phyloP scores from a whole-genome alignment of 2,888 invertebrate species.

The Troglohyphantes excavatus region DNA sequence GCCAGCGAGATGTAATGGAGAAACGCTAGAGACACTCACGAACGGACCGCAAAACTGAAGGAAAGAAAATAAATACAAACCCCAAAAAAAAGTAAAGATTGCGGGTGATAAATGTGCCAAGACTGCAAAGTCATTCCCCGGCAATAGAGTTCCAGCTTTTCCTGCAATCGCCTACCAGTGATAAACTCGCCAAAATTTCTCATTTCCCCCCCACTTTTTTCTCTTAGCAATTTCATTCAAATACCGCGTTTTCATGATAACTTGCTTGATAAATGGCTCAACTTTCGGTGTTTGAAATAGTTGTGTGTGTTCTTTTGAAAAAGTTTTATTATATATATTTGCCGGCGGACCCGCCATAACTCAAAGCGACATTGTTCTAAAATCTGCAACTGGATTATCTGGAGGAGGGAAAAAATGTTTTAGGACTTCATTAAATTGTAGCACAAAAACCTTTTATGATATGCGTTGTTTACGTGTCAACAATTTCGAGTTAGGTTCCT shows the following conservation, averaged over 20 bases:
- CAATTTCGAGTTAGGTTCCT: neutral
- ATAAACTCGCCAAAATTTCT: slow-evolving; percentile 45
- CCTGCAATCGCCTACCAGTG: slow-evolving; percentile 34
- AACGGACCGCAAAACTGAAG: neutral
- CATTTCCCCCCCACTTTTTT: neutral
- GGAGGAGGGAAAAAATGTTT: neutral
- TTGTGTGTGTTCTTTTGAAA: slow-evolving; percentile 34
- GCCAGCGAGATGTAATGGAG: slow-evolving; percentile 20
- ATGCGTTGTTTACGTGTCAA: neutral
- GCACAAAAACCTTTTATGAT: neutral
- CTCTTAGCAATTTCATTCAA: slow-evolving; percentile 52
- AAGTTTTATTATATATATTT: slow-evolving; percentile 18
- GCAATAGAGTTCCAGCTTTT: slow-evolving; percentile 6
- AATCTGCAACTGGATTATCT: neutral
- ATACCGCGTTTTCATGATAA: slow-evolving; percentile 56
- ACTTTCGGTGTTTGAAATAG: slow-evolving; percentile 47
- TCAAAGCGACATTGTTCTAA: slow-evolving; percentile 17
- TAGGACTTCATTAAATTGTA: neutral
- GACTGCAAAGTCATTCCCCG: slow-evolving; percentile 21
- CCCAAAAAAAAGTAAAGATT: slow-evolving; percentile 37
- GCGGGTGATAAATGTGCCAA: slow-evolving; percentile 55
- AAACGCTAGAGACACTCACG: slow-evolving; percentile 25
- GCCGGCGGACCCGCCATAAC: neutral
- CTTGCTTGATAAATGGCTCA: slow-evolving; percentile 43
- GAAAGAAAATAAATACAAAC: neutral